Percentiles rank a stretch among this genome's conserved stretches.
phyloP scores from a whole-genome alignment of 2,113 vertebrate species.

The Craseonycteris thonglongyai region DNA sequence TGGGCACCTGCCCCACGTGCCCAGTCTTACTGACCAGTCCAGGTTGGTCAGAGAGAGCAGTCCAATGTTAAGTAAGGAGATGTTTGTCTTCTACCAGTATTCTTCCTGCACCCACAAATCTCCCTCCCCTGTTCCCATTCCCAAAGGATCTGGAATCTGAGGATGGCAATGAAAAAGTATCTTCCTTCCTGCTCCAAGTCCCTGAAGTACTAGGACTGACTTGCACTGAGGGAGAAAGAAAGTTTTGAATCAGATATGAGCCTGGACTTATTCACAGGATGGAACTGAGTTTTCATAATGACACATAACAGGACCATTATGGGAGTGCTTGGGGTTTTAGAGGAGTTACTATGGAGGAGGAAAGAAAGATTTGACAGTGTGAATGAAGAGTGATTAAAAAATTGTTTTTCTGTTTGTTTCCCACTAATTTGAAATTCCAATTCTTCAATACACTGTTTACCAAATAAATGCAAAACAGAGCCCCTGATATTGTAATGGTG shows the following conservation, averaged over 20 bases:
- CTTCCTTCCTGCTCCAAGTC: neutral
- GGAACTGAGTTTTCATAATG: neutral
- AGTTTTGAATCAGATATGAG: neutral
- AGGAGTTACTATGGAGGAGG: neutral
- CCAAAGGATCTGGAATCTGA: neutral
- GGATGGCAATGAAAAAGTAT: neutral
- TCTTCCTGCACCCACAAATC: neutral
- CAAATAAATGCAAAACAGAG: constrained; percentile 43
- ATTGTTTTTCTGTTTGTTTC: constrained; percentile 31
- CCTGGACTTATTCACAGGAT: neutral
- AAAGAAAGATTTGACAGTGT: constrained; percentile 17
- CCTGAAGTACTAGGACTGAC: neutral
- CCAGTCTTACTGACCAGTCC: neutral
- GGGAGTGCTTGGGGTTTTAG: neutral
- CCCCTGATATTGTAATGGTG: neutral
- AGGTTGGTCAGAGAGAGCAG: neutral
- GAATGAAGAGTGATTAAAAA: constrained; percentile 17
- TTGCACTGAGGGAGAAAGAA: neutral
- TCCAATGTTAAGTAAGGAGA: neutral
- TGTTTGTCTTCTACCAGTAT: neutral
- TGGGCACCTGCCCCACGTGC: neutral
- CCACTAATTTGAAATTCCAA: constrained; percentile 22
- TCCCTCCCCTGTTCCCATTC: neutral
- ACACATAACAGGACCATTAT: neutral
- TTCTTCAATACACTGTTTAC: neutral